A percentile compares a stretch with the other conserved stretches of the same genome.
Conservation (phyloP, 2,797 vertebrate species). For the Ispidina picta region DNA sequence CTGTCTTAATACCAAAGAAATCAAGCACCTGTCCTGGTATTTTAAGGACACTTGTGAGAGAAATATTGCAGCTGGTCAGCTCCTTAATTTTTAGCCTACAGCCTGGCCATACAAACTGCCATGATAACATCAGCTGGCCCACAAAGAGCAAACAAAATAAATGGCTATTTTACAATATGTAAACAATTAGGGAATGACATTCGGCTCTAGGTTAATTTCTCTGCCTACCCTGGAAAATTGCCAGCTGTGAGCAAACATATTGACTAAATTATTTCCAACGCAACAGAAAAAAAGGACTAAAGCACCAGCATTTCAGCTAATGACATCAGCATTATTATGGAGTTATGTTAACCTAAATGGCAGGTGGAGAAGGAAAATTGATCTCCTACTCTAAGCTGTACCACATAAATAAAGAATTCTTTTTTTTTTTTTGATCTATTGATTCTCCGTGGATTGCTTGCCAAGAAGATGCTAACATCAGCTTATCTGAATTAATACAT, state of each 20-base stretch:
- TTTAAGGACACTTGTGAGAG: not conserved
- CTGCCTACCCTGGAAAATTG: slow-evolving; percentile 6
- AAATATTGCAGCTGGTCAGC: not conserved
- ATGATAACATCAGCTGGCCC: not conserved
- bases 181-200: not conserved
- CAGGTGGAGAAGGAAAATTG: slow-evolving; percentile 21
- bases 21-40: not conserved
- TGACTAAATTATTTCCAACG: not conserved
- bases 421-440: not conserved
- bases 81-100: not conserved
- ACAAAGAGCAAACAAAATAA: not conserved
- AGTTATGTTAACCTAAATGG: not conserved
- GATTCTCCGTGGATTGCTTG: slow-evolving; percentile 15
- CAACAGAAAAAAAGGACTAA: not conserved
- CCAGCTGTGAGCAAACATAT: not conserved
- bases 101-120: not conserved
- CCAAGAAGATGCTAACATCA: slow-evolving; percentile 38
- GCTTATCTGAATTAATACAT: not conserved
- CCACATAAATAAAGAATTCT: not conserved
- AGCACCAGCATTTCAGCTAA: not conserved
- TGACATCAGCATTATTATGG: not conserved
- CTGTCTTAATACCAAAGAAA: not conserved
- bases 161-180: slow-evolving; percentile 1
- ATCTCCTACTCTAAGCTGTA: not conserved
- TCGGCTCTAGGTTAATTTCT: slow-evolving; percentile 26